These are phyloP conservation scores for Prionace glauca DNA, from an alignment of 2,797 vertebrate genomes.

Conservation along the genomic window DNA sequence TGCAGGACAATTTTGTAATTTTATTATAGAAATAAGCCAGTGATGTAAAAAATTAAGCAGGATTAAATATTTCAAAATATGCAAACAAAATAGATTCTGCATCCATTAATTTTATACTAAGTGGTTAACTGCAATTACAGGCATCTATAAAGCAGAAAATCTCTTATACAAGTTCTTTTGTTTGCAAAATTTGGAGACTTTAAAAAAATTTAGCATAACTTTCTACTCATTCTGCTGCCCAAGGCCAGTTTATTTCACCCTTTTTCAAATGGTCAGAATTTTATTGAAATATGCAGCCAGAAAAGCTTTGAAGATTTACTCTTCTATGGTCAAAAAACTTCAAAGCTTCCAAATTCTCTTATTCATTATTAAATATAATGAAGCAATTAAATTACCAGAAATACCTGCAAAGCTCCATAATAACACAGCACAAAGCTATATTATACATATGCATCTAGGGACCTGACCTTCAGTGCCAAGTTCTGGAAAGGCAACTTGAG, in stretches of 20 bases:
- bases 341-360: constrained; percentile 27
- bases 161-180: not conserved
- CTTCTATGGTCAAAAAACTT: constrained; percentile 4
- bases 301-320: constrained; percentile 27
- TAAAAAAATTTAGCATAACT: not conserved
- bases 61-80: not conserved
- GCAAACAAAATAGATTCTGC: not conserved
- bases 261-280: not conserved
- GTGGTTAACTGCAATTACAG: not conserved
- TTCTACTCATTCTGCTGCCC: not conserved
- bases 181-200: not conserved
- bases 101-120: not conserved
- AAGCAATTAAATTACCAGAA: constrained; percentile 24
- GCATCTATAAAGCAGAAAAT: not conserved
- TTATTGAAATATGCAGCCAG: constrained; percentile 19
- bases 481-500: not conserved
- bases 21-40: not conserved
- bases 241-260: not conserved
- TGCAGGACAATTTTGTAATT: not conserved
- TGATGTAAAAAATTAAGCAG: not conserved
- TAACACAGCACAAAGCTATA: not conserved
- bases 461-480: not conserved
- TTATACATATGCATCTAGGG: not conserved
- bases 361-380: constrained; percentile 28
- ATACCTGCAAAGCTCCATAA: not conserved